Evolutionary conservation across 2,797 vertebrate genomes (phyloP).

Genomic region (Phrynocephalus forsythii): DNA sequence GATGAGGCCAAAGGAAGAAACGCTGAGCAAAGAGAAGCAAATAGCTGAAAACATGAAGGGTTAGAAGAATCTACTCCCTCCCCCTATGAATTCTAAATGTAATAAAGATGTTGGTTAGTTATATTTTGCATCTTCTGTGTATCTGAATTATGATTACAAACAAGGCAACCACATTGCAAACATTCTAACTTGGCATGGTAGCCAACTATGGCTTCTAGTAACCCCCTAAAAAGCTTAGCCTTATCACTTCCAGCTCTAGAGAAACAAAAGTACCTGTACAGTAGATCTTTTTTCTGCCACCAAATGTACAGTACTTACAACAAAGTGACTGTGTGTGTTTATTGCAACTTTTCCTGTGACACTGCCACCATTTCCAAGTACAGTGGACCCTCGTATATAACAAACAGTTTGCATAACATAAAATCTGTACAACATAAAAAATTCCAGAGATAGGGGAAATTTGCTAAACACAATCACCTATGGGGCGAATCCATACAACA

Average conservation of each 20-base stretch:
- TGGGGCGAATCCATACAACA: no score
- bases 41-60: background rate
- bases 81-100: background rate
- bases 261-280: background rate
- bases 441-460: no score
- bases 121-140: background rate
- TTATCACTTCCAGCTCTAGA: background rate
- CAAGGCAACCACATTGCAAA: background rate
- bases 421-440: no score
- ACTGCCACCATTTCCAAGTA: background rate
- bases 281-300: background rate
- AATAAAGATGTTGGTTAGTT: slow-evolving; percentile 26
- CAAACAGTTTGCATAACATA: no score
- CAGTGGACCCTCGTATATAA: no score
- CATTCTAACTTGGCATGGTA: background rate
- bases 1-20: background rate
- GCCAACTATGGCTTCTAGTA: background rate
- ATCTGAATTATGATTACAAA: background rate
- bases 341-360: background rate
- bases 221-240: background rate
- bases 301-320: background rate
- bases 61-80: background rate
- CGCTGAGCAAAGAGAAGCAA: background rate
- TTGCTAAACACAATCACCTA: no score
- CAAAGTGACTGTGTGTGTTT: background rate